Evolutionary conservation across 2,113 vertebrate species (phyloP), one percentile per base, ranked within the genome.

Genomic region (Gorsachius goisagi): DNA sequence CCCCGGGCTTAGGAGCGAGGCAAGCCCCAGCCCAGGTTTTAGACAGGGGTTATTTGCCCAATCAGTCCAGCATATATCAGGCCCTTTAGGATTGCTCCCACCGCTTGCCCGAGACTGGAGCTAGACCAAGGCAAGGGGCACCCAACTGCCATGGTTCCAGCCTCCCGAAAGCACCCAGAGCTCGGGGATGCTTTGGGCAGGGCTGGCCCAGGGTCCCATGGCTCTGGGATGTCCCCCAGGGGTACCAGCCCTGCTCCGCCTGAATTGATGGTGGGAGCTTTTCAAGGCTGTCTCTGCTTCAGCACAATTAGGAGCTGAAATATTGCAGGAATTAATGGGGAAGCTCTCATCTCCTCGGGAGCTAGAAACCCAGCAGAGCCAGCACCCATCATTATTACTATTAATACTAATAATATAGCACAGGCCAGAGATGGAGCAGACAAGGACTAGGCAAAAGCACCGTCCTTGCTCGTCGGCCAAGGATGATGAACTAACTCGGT

Each of bases 291-390:
- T 60, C 89, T 96, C 89, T 72, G 69, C 88, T 84, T 22, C 72
- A 89, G 90, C 66, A 76, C 87, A 95, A 93, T 97, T 96, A 97
- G 90, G 79, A 91, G 76, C 60, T 97, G 93, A 97, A 95, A 91
- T 96, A 96, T 68, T 86, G 68, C 90, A 33, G 81, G 95, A 93
- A 91, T 97, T 97, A 96, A 95, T 50, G 69, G 91, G 86, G 82
- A 84, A 95, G 73, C 84, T 90, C 85, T 94, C 82, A 56, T 88
- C 90, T 97, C 95, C 88, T 96, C 73, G 24, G 82, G 86, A 95
- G 88, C 90, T 64, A 56, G 49, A 69, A 91, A 92, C 75, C 62
- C 33, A 75, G 93, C 78, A 82, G 72, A 85, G 90, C 88, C 73
- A 84, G 92, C 92, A 91, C 94, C 91, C 77, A 91, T 85, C 96